A percentile compares a stretch with the other conserved stretches of the same genome.
These are phyloP conservation scores for Ameiurus melas DNA, from an alignment of 2,113 vertebrate genomes.

Conservation along the genomic window DNA sequence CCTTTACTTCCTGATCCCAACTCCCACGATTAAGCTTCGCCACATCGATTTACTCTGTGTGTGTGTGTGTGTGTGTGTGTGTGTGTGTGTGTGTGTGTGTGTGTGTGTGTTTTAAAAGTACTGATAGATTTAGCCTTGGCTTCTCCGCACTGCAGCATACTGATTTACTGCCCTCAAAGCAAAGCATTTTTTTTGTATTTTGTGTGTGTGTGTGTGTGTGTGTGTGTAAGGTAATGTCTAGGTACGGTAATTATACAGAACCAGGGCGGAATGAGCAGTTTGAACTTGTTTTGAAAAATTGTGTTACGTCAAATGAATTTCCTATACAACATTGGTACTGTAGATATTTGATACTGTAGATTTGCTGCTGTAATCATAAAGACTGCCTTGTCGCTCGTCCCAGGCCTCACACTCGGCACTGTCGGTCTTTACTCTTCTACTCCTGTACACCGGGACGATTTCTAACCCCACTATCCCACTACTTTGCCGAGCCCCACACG, in stretches of 20 bases:
- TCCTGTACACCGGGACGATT: background rate
- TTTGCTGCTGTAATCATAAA: background rate
- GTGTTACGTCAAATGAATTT: background rate
- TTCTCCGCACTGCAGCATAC: constrained; percentile 29
- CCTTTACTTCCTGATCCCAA: constrained; percentile 6
- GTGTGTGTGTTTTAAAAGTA: constrained; percentile 13
- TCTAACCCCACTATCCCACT: background rate
- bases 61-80: background rate
- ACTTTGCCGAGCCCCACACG: too few relatives aligned
- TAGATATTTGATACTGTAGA: background rate
- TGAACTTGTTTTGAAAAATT: background rate
- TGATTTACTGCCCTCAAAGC: background rate
- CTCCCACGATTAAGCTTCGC: background rate
- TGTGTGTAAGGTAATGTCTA: background rate
- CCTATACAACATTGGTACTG: background rate
- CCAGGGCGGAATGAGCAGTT: background rate
- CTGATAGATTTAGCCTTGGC: constrained; percentile 12
- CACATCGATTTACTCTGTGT: background rate
- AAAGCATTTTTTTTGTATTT: background rate
- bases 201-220: background rate
- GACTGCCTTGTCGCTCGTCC: background rate
- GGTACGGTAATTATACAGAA: background rate
- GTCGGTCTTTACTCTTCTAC: background rate
- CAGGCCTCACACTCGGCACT: background rate
- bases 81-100: background rate